These are phyloP conservation scores for Drosophila conformis DNA, from an alignment of 2,888 invertebrate species.

Conservation along the genomic window DNA sequence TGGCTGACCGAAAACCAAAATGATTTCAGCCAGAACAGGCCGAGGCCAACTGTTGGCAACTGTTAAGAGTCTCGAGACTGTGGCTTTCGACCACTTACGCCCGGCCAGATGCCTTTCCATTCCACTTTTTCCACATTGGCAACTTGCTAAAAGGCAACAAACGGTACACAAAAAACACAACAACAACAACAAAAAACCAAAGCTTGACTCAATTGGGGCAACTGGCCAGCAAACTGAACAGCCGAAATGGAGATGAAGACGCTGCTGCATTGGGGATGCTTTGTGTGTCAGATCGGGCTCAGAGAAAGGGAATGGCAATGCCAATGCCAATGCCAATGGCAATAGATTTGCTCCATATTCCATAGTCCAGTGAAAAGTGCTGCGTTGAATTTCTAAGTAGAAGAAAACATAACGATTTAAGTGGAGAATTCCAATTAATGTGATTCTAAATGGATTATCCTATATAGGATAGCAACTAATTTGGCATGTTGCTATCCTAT, in stretches of 20 bases:
- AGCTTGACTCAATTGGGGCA: conserved; percentile 52
- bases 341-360: conserved; percentile 3
- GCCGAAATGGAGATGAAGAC: conserved; percentile 28
- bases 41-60: conserved; percentile 2
- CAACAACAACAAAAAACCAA: conserved; percentile 10
- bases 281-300: conserved; percentile 2
- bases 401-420: neutral
- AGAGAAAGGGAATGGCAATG: conserved; percentile 37
- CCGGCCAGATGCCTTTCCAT: conserved; percentile 68
- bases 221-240: conserved; percentile 22
- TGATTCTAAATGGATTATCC: neutral
- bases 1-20: conserved; percentile 42
- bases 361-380: neutral
- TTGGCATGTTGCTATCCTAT: too few relatives aligned
- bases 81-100: conserved; percentile 23
- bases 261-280: conserved; percentile 10
- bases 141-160: conserved; percentile 55
- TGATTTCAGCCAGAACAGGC: conserved; percentile 34
- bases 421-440: neutral
- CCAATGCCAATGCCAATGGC: neutral
- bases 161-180: conserved; percentile 45
- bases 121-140: conserved; percentile 73
- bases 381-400: neutral
- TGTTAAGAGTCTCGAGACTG: neutral
- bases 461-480: neutral